phyloP scores from a whole-genome alignment of 2,113 vertebrate species.

The Salvelinus sp. region DNA sequence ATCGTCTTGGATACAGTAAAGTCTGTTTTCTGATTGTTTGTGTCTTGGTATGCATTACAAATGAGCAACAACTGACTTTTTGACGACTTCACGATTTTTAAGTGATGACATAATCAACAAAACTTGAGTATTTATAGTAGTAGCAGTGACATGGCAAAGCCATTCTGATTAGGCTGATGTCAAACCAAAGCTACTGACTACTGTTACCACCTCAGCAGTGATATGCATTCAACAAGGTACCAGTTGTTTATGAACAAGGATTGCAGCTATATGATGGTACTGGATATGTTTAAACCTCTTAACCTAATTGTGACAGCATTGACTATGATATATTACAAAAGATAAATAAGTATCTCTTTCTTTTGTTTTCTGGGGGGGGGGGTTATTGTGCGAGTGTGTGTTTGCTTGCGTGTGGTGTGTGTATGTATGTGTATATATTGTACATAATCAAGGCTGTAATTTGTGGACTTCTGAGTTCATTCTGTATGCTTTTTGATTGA shows the following conservation, averaged over 20 bases:
- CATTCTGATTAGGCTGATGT: background rate
- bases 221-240: conserved; percentile 6
- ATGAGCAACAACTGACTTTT: background rate
- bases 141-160: background rate
- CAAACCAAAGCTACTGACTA: conserved; percentile 4
- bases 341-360: conserved; percentile 20
- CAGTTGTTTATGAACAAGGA: conserved; percentile 14
- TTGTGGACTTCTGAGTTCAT: conserved; percentile 47
- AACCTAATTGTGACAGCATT: conserved; percentile 15
- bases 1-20: background rate
- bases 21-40: background rate
- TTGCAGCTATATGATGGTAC: conserved; percentile 19
- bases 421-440: conserved; percentile 63
- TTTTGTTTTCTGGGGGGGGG: background rate
- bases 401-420: background rate
- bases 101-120: background rate
- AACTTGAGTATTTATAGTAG: background rate
- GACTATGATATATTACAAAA: conserved; percentile 14
- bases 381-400: background rate
- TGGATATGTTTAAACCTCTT: conserved; percentile 22
- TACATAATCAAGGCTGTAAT: conserved; percentile 67
- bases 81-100: background rate
- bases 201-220: background rate
- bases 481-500: conserved; percentile 37
- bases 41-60: background rate